Evolutionary conservation across 2,888 invertebrate genomes (phyloP), one percentile per base, ranked within the genome.

Genomic region (Therioaphis trifolii): DNA sequence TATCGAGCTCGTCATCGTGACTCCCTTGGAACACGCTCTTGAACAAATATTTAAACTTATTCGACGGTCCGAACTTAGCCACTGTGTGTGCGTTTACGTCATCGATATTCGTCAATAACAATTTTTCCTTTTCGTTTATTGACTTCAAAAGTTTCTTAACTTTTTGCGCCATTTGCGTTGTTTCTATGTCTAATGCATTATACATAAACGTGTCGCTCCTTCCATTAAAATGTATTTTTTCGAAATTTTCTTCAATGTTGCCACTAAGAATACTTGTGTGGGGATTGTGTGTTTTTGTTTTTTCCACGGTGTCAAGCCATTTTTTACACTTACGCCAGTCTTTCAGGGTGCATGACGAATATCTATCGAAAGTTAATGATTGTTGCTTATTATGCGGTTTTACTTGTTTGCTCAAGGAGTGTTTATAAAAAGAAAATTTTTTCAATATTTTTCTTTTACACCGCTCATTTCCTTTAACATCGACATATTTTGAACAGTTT

Each of bases 371-470:
- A 27, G 18, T 24, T 14, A 49, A 35, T 24, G 55, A 14, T 4
- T 40, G 80, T 35, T 43, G 14, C 4, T 55, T 49, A 35, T 43
- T 46, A 15, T 46, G 61, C 58, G 29, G 1, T 49, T 63, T 63
- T 7, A 4, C 27, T 7, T 29, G 80, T 46, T 61, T 63, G 11
- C 24, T 72, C 15, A 5, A 5, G 3, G 24, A 40, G 14, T 72
- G 29, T 35, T 80, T 80, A 21, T 80, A 80, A 12, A 80, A 74
- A n/a, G 74, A 74, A 40, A 82, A 74, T 18, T 15, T 61, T 49
- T 82, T 74, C 11, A 29, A 35, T 40, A 52, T 78, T 78, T 78
- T 78, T 40, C 49, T 77, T n/a, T 12, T 3, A 18, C 0, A 2
- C n/a, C 52, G 52, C 52, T 52, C 52, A 18, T 66, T 77, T 35